Evolutionary conservation across 2,113 vertebrate species (phyloP).

Genomic region (Atractosteus spatula): DNA sequence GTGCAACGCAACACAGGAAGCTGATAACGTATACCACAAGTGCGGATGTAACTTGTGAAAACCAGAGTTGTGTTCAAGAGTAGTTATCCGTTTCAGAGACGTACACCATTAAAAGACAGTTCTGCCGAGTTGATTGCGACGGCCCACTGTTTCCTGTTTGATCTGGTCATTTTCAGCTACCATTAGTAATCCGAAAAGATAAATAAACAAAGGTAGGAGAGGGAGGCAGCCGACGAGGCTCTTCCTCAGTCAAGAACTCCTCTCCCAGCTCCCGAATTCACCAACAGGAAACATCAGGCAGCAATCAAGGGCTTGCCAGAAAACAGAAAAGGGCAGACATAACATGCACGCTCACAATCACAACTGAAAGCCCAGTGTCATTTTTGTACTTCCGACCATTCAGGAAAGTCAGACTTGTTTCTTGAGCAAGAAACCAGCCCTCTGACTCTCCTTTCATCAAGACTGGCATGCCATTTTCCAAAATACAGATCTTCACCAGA

Average conservation of each 20-base stretch:
- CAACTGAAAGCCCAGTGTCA: neutral
- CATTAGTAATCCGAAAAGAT: constrained; percentile 31
- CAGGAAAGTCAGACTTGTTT: neutral
- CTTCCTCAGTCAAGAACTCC: neutral
- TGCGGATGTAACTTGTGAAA: neutral
- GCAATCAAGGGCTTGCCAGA: no score
- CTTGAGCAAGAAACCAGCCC: neutral
- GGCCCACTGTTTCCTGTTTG: constrained; percentile 22
- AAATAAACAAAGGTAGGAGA: constrained; percentile 38
- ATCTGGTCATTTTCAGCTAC: constrained; percentile 27
- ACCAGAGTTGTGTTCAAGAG: neutral
- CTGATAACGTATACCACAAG: no score
- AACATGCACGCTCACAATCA: neutral
- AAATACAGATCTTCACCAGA: no score
- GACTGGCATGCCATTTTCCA: no score
- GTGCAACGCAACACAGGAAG: no score
- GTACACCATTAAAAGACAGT: constrained; percentile 1
- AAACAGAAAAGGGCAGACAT: neutral
- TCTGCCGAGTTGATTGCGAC: no score
- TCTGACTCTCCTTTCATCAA: no score
- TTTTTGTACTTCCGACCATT: no score
- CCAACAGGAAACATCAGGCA: neutral
- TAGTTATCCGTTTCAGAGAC: constrained; percentile 7
- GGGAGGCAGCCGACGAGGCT: neutral
- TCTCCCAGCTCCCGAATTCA: neutral